Conservation (phyloP, 2,888 invertebrate species). For the Laspeyria flexula region DNA sequence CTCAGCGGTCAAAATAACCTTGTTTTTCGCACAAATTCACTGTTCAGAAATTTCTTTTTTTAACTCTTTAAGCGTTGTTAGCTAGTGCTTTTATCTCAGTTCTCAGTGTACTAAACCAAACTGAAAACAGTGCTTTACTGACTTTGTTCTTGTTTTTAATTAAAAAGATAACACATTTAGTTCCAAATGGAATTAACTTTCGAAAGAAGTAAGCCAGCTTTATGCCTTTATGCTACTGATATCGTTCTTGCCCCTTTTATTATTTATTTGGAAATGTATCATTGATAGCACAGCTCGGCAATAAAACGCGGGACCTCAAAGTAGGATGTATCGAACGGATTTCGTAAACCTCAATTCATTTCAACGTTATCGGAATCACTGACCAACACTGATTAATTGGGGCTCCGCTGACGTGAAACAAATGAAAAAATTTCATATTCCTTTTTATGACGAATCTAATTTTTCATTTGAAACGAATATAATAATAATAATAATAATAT, state of each 20-base stretch:
- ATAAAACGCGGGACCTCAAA: constrained; percentile 29
- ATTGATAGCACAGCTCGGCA: constrained; percentile 21
- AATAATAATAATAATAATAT: no score
- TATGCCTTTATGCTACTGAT: neutral
- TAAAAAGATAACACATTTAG: neutral
- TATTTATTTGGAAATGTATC: constrained; percentile 14
- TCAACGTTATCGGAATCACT: constrained; percentile 38
- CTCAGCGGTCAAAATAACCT: constrained; percentile 22
- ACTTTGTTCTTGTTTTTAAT: neutral
- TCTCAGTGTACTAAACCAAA: constrained; percentile 1
- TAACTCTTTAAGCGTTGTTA: constrained; percentile 1
- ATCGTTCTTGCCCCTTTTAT: neutral
- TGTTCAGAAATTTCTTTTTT: constrained; percentile 4
- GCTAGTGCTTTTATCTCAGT: constrained; percentile 1
- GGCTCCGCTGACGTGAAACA: constrained; percentile 13
- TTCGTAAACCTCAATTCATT: constrained; percentile 36
- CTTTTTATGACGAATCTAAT: neutral
- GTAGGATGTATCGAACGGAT: constrained; percentile 22
- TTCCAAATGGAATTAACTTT: neutral
- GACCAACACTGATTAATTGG: constrained; percentile 39
- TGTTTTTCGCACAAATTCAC: constrained; percentile 15
- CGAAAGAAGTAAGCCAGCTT: neutral
- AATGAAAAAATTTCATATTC: constrained; percentile 8
- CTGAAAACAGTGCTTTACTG: neutral
- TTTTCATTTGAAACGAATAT: no score